Conservation (phyloP, 2,888 invertebrate genomes). For the Ophion obscuratus region DNA sequence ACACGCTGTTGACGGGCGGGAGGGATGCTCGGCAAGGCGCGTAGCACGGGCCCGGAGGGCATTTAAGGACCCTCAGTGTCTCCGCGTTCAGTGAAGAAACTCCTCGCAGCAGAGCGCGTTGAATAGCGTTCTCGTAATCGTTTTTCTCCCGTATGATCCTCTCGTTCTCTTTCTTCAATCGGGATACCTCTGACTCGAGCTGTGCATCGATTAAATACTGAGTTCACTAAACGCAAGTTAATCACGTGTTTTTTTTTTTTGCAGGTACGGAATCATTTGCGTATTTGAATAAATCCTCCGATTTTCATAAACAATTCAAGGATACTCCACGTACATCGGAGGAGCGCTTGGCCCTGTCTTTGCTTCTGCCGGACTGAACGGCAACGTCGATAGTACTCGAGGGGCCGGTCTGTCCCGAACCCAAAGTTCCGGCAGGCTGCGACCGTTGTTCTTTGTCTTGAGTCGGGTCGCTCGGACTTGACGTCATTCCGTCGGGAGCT, state of each 20-base stretch:
- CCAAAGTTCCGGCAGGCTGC: not conserved
- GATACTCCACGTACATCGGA: constrained; percentile 67
- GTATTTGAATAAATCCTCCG: not conserved
- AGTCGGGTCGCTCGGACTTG: not conserved
- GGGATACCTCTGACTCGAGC: constrained; percentile 76
- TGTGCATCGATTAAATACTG: constrained; percentile 51
- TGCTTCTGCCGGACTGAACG: constrained; percentile 55
- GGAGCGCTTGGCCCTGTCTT: constrained; percentile 69
- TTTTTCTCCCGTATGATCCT: constrained; percentile 77
- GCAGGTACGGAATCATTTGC: not conserved
- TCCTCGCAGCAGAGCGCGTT: constrained; percentile 79
- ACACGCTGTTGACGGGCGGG: constrained; percentile 52
- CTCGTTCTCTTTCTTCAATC: constrained; percentile 78
- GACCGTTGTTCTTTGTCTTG: constrained; percentile 9
- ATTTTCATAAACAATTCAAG: not conserved
- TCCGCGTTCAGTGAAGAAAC: constrained; percentile 81
- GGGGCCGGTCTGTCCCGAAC: not conserved
- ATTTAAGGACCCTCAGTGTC: constrained; percentile 78
- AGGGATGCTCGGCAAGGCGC: constrained; percentile 72
- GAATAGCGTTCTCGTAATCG: constrained; percentile 81
- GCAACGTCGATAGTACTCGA: constrained; percentile 45
- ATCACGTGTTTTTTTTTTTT: too few relatives aligned
- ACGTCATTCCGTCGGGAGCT: not conserved
- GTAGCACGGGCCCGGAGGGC: constrained; percentile 75
- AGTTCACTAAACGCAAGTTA: not conserved